Percentiles rank a stretch among this genome's conserved stretches.
Evolutionary conservation across 2,797 vertebrate species (phyloP).

Genomic region (Rallus crepitans): DNA sequence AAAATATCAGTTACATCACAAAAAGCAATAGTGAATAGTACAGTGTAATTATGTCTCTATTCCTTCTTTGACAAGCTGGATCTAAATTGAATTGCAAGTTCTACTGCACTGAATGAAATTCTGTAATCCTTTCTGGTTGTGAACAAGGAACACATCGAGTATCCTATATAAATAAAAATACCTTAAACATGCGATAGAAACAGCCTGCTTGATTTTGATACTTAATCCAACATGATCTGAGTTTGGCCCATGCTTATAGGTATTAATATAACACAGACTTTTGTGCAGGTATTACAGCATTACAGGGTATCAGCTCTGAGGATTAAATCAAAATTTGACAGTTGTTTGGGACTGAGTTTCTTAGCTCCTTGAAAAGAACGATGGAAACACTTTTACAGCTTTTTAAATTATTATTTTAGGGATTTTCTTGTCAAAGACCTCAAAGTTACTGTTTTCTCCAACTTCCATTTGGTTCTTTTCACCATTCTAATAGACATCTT

Average conservation of each 20-base stretch:
- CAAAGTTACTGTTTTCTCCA: fast-evolving
- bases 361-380: not conserved
- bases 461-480: not conserved
- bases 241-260: not conserved
- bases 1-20: not conserved
- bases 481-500: not conserved
- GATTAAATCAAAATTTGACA: not conserved
- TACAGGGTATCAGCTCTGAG: not conserved
- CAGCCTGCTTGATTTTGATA: not conserved
- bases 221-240: not conserved
- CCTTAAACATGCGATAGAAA: not conserved
- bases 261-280: not conserved
- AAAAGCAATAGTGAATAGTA: not conserved
- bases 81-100: not conserved
- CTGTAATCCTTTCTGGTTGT: not conserved
- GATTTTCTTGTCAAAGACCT: not conserved
- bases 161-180: not conserved
- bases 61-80: not conserved
- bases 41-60: not conserved
- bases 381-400: not conserved
- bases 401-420: not conserved
- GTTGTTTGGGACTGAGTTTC: not conserved
- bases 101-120: not conserved
- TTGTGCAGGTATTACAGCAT: fast-evolving
- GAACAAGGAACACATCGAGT: not conserved